Base-by-base conservation (phyloP, 2,888 invertebrate species). In the Trachelus troglodyta region DNA sequence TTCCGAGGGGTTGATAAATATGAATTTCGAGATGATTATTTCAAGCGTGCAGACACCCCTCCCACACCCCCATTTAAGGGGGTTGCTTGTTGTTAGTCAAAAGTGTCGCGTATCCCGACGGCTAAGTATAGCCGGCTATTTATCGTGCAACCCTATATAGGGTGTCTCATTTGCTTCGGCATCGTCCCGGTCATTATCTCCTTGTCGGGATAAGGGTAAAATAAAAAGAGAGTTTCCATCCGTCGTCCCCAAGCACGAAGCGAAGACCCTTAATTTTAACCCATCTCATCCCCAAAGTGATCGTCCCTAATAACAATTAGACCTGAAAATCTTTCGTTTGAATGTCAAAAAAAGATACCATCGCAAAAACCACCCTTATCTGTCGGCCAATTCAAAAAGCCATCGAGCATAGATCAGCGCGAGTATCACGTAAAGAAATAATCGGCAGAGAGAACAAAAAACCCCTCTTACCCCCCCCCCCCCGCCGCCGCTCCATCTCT, bases 21-120 rank as follows among this genome's bases (percentile, higher is more conserved):
- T 56, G 6, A 56, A 56, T 56, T 56, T 56, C 40, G 23, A 15
- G 40, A 56, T 56, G 40, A 56, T 23, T 56, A 56, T 56, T 56
- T 56, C 40, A 9, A 23, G 23, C 40, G 23, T 56, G 23, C 40
- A 23, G 40, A 9, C 40, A 6, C 4, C 15, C 15, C 35, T 1
- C 34, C 34, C 34, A 9, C 31, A 31, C 31, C 15, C 40, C 6
- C 12, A 3, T 15, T 40, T 75, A 56, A 77, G 75, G 77, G 77
- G 75, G 78, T 56, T 56, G 40, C 40, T 69, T 69, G 69, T 79
- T 78, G 71, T 75, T 34, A 35, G 76, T 79, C 35, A 56, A 74
- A 79, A 79, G 82, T 79, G 77, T 78, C 81, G 56, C 75, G 34
- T 68, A 69, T 75, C 40, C 34, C 23, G 23, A 23, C 40, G 23